Base-by-base conservation (phyloP, 1,140 invertebrate species). In the Pogonognathellus flavescens region DNA sequence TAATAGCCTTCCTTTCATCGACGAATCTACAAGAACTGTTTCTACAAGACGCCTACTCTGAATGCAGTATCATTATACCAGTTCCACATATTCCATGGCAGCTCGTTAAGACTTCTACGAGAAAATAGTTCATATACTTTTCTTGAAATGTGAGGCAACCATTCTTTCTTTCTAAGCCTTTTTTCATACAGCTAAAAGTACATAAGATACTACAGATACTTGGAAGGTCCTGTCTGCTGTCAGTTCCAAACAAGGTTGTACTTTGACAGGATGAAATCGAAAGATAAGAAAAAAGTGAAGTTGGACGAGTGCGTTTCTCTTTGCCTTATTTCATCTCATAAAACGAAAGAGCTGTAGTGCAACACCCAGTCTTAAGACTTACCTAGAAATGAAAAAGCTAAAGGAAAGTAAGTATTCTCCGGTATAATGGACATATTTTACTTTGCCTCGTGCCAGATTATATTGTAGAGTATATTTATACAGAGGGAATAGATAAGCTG, bases 231-330 rank as follows among this genome's bases (percentile, higher is more conserved):
- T 57, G 53, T 57, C 31, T 14, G 16, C 70, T 76, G 70, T 76
- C 70, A 76, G 70, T 76, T 49, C 41, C 70, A 76, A 76, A 76
- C 70, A 76, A n/a, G 14, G n/a, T 76, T 76, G n/a, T 50, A 76
- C 31, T 31, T 31, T 76, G 70, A 76, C 70, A 76, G 70, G n/a
- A 50, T 76, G 70, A 76, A 76, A 76, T 76, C 70, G 70, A 76
- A 66, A 25, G 62, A 66, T 66, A 66, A 76, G 70, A 76, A 76
- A 76, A 76, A 76, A 76, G 31, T 76, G 31, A 50, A 31, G 70
- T 62, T 2, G 14, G 18, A 62, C 11, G n/a, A 57, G n/a, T 57
- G 53, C n/a, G 53, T 57, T n/a, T 13, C 53, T 14, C 11, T 13
- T 14, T 57, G 53, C n/a, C 31, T 41, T 41, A 41, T 41, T 41